Evolutionary conservation across 2,113 vertebrate species (phyloP).

Genomic region (Oreochromis niloticus): DNA sequence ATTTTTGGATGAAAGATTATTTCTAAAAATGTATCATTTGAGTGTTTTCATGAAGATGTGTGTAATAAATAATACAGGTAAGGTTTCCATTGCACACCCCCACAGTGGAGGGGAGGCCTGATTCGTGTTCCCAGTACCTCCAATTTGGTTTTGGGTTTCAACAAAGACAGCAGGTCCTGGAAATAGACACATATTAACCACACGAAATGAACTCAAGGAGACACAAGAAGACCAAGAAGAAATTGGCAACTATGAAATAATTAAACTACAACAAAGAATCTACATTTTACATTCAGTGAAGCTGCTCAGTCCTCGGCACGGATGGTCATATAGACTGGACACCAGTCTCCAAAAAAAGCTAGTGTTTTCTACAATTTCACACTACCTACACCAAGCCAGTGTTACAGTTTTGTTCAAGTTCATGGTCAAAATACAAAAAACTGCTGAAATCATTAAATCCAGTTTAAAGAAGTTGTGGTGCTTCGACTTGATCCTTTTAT

Average conservation of each 20-base stretch:
- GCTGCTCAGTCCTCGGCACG: accelerated
- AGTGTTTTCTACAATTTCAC: background rate
- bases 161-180: background rate
- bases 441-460: background rate
- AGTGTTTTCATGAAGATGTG: background rate
- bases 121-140: background rate
- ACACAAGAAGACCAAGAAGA: background rate
- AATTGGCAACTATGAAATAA: background rate
- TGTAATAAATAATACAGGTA: background rate
- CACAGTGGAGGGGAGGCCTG: background rate
- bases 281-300: background rate
- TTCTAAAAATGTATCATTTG: background rate
- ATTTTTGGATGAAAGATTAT: background rate
- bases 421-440: background rate
- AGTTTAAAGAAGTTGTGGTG: background rate
- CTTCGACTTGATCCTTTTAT: background rate
- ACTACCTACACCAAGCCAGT: background rate
- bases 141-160: background rate
- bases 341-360: background rate
- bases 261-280: background rate
- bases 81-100: background rate
- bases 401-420: background rate
- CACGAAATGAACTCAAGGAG: background rate
- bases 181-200: background rate
- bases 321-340: background rate